Conservation (phyloP, 2,888 invertebrate genomes). For the Drosophila quinaria region DNA sequence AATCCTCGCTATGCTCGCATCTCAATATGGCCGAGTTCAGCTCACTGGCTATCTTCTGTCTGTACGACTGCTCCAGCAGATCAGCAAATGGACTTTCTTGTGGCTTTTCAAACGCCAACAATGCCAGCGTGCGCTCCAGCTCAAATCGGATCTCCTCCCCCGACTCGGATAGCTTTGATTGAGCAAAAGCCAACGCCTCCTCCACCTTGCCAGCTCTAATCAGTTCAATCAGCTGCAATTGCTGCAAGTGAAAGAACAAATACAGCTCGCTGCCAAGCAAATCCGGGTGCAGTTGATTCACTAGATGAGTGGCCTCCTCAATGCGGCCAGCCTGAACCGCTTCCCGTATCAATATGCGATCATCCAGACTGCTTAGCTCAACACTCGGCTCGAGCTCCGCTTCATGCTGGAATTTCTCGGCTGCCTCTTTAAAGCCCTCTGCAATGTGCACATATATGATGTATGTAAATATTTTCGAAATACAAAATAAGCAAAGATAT, state of each 20-base stretch:
- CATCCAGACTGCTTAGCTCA: slow-evolving; percentile 94
- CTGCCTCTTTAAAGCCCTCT: slow-evolving; percentile 98
- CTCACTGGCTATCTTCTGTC: slow-evolving; percentile 99
- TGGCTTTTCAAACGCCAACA: slow-evolving; percentile 98
- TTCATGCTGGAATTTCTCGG: slow-evolving; percentile 97
- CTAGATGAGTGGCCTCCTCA: slow-evolving; percentile 96
- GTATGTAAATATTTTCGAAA: no score
- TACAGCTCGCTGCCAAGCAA: slow-evolving; percentile 97
- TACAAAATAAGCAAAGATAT: no score
- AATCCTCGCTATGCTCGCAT: slow-evolving; percentile 96
- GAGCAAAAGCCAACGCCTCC: slow-evolving; percentile 94
- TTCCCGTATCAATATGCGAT: slow-evolving; percentile 95
- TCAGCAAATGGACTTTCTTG: slow-evolving; percentile 98
- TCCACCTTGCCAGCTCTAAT: slow-evolving; percentile 90
- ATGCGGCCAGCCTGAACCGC: slow-evolving; percentile 97
- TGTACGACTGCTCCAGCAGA: slow-evolving; percentile 95
- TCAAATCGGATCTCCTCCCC: slow-evolving; percentile 92
- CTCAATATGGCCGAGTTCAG: slow-evolving; percentile 98
- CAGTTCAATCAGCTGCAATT: slow-evolving; percentile 85
- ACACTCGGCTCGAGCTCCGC: slow-evolving; percentile 93
- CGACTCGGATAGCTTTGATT: slow-evolving; percentile 93
- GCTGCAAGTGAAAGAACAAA: slow-evolving; percentile 96
- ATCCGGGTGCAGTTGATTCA: slow-evolving; percentile 97
- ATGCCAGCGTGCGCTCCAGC: slow-evolving; percentile 96
- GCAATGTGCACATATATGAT: slow-evolving; percentile 20